Conservation (phyloP, 35 echinoderm and acorn worm species). For the Anneissia japonica region DNA sequence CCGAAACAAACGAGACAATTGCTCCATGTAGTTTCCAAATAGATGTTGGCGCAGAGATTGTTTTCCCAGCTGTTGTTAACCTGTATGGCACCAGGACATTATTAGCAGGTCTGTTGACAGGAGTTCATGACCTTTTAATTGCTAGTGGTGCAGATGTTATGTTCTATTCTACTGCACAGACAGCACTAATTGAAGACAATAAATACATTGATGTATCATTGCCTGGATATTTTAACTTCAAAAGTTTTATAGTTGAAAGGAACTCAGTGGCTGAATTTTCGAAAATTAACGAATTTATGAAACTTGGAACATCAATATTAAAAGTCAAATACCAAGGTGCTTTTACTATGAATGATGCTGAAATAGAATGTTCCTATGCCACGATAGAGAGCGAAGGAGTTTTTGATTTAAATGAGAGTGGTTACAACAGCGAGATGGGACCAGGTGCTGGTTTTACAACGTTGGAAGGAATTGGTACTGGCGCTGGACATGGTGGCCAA, state of each 20-base stretch:
- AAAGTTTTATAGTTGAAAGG: slow-evolving; percentile 66
- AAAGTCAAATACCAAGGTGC: slow-evolving; percentile 73
- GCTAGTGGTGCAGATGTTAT: slow-evolving; percentile 49
- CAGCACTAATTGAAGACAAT: slow-evolving; percentile 67
- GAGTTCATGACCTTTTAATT: slow-evolving; percentile 66
- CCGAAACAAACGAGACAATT: slow-evolving; percentile 71
- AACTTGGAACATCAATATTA: slow-evolving; percentile 46
- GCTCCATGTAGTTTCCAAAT: slow-evolving; percentile 74
- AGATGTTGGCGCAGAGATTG: slow-evolving; percentile 70
- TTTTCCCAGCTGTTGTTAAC: slow-evolving; percentile 65
- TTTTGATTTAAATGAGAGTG: slow-evolving; percentile 76
- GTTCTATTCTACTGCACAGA: slow-evolving; percentile 73
- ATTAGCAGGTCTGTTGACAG: slow-evolving; percentile 66
- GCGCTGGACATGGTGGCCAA: slow-evolving; percentile 88
- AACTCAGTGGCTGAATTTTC: slow-evolving; percentile 67
- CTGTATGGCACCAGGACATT: slow-evolving; percentile 49
- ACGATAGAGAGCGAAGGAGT: slow-evolving; percentile 81
- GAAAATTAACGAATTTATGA: slow-evolving; percentile 57
- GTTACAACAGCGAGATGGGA: slow-evolving; percentile 39
- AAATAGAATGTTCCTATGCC: slow-evolving; percentile 61
- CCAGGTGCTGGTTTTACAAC: slow-evolving; percentile 65
- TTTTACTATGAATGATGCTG: slow-evolving; percentile 69
- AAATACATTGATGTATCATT: slow-evolving; percentile 63
- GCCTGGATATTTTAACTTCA: slow-evolving; percentile 75
- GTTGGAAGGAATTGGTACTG: slow-evolving; percentile 52